Base-by-base conservation (phyloP, 2,888 invertebrate species). In the Baronia brevicornis region DNA sequence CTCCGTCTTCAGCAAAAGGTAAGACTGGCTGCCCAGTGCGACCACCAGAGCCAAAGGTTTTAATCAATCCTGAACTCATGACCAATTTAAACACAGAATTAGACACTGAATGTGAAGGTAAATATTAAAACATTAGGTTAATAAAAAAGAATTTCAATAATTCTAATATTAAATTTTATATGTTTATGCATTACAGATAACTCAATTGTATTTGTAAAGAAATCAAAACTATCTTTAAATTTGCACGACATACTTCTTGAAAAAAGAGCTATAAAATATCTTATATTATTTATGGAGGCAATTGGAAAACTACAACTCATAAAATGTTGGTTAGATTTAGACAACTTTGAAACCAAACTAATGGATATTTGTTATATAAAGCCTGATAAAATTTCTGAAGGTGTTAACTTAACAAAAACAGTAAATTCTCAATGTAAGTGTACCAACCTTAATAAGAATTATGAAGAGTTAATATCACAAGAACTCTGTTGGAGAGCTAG, bases 261-360 rank as follows among this genome's bases (percentile, higher is more conserved):
- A 68, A 92, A 92, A 61, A 89, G 89, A 60, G 93, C 93, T 33
- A 79, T 96, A 12, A 90, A 90, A 25, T 93, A 94, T 70, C 94
- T 96, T 64, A 87, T 94, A 33, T 93, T 95, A 55, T 97, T 89
- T 69, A 88, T 97, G 88, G 94, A 95, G 55, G 85, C 89, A n/a
- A 86, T 89, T 43, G 89, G 89, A 35, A 88, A 89, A 32, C 70
- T 90, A 33, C 70, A 86, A 9, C 77, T 91, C 15, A 86, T 94
- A 1, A 90, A 90, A 63, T 92, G 93, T 65, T 93, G 91, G 89
- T 63, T 93, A 43, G 93, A 93, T 54, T 86, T 92, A 23, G 91
- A 93, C 55, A 87, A 88, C 48, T 89, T 92, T 51, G 87, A 86
- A 54, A 60, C 41, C 36, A 43, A 36, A 39, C 20, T 57, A 25